Evolutionary conservation across 2,797 vertebrate genomes (phyloP).

Genomic region (Gymnocypris eckloni): DNA sequence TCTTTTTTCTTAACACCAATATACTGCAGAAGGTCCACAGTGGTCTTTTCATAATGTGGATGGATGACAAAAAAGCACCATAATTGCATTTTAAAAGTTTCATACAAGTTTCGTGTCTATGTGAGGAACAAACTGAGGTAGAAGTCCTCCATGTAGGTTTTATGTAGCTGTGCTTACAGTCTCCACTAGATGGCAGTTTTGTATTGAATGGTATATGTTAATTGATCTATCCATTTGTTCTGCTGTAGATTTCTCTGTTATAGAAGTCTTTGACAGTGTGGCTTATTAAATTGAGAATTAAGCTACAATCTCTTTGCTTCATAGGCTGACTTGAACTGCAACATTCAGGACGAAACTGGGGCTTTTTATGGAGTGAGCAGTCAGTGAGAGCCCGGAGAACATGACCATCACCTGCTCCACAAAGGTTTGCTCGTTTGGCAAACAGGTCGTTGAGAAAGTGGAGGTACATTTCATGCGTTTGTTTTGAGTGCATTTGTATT

Average conservation of each 20-base stretch:
- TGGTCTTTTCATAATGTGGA: background rate
- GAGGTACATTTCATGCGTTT: slow-evolving; percentile 80
- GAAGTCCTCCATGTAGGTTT: background rate
- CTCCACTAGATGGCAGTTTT: slow-evolving; percentile 57
- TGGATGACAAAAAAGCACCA: background rate
- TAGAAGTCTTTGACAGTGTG: background rate
- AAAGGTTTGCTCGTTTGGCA: slow-evolving; percentile 99
- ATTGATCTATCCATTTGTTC: background rate
- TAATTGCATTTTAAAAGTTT: no score
- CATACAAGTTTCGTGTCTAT: background rate
- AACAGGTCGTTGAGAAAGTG: slow-evolving; percentile 99
- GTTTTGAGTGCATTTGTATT: background rate
- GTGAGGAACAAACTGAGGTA: background rate
- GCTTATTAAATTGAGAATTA: background rate
- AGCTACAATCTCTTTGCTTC: background rate
- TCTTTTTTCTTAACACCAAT: background rate
- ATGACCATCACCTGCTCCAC: slow-evolving; percentile 99
- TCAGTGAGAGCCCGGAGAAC: slow-evolving; percentile 98
- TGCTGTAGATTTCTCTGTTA: background rate
- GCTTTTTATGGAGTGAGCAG: slow-evolving; percentile 97
- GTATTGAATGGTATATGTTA: background rate
- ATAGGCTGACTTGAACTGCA: slow-evolving; percentile 98
- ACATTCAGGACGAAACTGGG: slow-evolving; percentile 94
- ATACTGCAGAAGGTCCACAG: background rate
- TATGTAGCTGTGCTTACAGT: background rate